A percentile compares a stretch with the other conserved stretches of the same genome.
Conservation (phyloP, 92 coral and sea anemone species). For the Umimayanthus chanpuru region DNA sequence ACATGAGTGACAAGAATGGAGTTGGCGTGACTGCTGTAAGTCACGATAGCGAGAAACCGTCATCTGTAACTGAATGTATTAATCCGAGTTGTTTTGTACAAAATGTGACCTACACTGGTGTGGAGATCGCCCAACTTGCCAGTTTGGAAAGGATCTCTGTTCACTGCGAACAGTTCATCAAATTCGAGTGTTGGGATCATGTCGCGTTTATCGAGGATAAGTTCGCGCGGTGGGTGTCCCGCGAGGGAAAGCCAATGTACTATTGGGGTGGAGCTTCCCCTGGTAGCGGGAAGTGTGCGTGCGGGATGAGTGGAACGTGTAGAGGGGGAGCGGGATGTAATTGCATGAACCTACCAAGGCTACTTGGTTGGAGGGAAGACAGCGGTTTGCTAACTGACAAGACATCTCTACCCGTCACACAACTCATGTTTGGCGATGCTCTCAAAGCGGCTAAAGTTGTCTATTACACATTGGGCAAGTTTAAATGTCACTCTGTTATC, state of each 20-base stretch:
- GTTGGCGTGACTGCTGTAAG: conserved; percentile 44
- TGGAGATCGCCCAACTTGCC: neutral
- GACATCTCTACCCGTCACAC: neutral
- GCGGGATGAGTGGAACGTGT: conserved; percentile 33
- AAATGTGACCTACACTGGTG: neutral
- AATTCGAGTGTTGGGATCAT: neutral
- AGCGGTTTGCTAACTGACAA: conserved; percentile 22
- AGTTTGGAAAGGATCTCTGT: neutral
- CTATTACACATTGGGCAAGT: neutral
- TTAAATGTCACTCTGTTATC: too few species aligned
- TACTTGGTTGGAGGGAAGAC: conserved; percentile 13
- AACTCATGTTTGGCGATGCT: conserved; percentile 16
- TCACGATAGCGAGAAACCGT: conserved; percentile 44
- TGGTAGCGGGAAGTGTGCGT: conserved; percentile 21
- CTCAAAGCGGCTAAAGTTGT: neutral
- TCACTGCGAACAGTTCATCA: conserved; percentile 25
- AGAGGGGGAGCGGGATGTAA: neutral
- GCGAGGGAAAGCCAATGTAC: conserved; percentile 7
- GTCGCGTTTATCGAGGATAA: neutral
- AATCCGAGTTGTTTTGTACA: neutral
- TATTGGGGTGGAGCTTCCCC: neutral
- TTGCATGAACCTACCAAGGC: neutral
- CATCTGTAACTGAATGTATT: conserved; percentile 21
- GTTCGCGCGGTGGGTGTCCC: conserved; percentile 34
- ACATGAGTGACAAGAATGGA: conserved; percentile 36